A percentile compares a stretch with the other conserved stretches of the same genome.
Evolutionary conservation across 1,140 invertebrate species (phyloP).

Genomic region (Papilio aristodemus): DNA sequence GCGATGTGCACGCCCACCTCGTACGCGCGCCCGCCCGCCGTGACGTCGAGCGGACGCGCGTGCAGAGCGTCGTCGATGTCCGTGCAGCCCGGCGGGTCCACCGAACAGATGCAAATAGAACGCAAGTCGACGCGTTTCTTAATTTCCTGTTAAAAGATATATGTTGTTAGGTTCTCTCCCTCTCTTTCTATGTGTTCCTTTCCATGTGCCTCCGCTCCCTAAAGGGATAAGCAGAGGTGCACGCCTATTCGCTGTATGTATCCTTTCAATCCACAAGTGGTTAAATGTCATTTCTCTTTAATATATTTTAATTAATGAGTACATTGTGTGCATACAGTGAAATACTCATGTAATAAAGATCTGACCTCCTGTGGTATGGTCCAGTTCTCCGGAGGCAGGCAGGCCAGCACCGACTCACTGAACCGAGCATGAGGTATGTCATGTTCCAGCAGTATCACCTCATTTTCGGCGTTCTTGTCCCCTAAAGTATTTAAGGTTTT

Average conservation of each 20-base stretch:
- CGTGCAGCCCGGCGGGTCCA: slow-evolving; percentile 99
- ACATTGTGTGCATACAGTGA: too few species aligned
- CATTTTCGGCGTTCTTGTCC: slow-evolving; percentile 96
- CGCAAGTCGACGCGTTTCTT: slow-evolving; percentile 91
- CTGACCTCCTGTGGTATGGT: slow-evolving; percentile 91
- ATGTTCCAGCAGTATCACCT: slow-evolving; percentile 97
- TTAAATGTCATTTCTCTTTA: too few species aligned
- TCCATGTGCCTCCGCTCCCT: too few species aligned
- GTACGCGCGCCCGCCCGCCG: slow-evolving; percentile 82
- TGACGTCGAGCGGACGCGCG: slow-evolving; percentile 89
- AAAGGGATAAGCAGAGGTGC: too few species aligned
- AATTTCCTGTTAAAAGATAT: slow-evolving; percentile 86
- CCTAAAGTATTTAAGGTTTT: slow-evolving; percentile 74
- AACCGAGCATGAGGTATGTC: slow-evolving; percentile 98
- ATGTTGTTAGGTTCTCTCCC: too few species aligned
- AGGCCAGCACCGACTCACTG: slow-evolving; percentile 95
- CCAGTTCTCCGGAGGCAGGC: slow-evolving; percentile 95
- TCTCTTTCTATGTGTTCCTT: too few species aligned
- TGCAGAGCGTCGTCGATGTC: slow-evolving; percentile 99
- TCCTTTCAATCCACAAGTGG: too few species aligned
- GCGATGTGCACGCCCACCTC: slow-evolving; percentile 96
- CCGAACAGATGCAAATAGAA: slow-evolving; percentile 94
- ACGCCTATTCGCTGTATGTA: too few species aligned
- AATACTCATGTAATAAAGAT: too few species aligned
- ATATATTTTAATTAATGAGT: too few species aligned